These are phyloP conservation scores for Dendroctonus ponderosae DNA, from an alignment of 1,140 invertebrate species.

Conservation along the genomic window DNA sequence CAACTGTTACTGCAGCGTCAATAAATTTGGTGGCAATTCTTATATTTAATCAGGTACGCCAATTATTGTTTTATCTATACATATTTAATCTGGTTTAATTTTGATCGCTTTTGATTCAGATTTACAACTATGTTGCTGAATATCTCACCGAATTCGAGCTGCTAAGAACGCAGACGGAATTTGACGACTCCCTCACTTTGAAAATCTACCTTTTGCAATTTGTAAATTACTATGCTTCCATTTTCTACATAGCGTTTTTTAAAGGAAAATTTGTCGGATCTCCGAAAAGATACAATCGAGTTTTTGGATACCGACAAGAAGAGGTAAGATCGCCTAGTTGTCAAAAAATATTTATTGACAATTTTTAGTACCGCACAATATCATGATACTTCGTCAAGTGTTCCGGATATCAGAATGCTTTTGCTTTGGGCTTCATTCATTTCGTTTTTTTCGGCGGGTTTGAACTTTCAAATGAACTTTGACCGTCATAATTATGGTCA, in stretches of 20 bases:
- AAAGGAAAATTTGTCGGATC: constrained; percentile 92
- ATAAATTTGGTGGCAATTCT: constrained; percentile 86
- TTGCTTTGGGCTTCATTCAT: too few relatives aligned
- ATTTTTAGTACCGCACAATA: neutral
- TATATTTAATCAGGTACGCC: constrained; percentile 79
- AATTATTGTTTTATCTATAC: neutral
- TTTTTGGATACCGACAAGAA: constrained; percentile 79
- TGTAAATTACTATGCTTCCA: constrained; percentile 97
- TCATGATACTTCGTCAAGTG: neutral
- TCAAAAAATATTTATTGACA: neutral
- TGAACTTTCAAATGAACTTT: too few relatives aligned
- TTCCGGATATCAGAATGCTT: neutral
- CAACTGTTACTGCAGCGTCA: constrained; percentile 78
- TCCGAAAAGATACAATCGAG: constrained; percentile 73
- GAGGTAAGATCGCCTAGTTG: constrained; percentile 59
- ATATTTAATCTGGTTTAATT: neutral
- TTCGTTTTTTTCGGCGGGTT: too few relatives aligned
- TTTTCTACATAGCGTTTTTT: constrained; percentile 98
- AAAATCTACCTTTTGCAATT: constrained; percentile 98
- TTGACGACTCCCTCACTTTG: constrained; percentile 93
- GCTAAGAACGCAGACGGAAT: constrained; percentile 93
- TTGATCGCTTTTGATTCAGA: constrained; percentile 52
- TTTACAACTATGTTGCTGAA: constrained; percentile 86
- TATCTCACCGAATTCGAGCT: constrained; percentile 94
- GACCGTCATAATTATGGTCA: too few relatives aligned